Evolutionary conservation across 2,888 invertebrate genomes (phyloP), one percentile per base, ranked within the genome.

Genomic region (Sycophila texana): DNA sequence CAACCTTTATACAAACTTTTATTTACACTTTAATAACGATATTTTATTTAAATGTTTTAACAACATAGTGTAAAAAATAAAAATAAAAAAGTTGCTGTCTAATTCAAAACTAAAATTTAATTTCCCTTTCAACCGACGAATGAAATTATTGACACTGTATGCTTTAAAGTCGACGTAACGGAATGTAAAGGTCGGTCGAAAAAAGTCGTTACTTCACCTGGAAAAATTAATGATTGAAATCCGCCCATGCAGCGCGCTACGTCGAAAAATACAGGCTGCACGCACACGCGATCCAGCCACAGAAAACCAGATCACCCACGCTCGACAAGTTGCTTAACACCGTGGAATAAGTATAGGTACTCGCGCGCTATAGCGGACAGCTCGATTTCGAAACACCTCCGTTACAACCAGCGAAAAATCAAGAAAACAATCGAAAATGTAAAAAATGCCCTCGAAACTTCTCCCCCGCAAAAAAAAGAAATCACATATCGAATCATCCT

Each of bases 251-350:
- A 39, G 10, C 39, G 39, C 39, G 39, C 39, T 5, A 39, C 39
- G 10, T 39, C 39, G 39, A 39, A 39, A 39, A 39, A 39, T 39
- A 39, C 39, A 10, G 39, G 39, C 39, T 39, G 39, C 39, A 39
- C 39, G 39, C 39, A n/a, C 30, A 18, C 39, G 18, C 7, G 30
- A 61, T 61, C 30, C 5, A 82, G 73, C 74, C 75, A 58, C 53
- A 26, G 63, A 63, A 74, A 83, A 82, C 63, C 26, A 70, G 81
- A 82, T 81, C 74, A 79, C 77, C 57, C 73, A 79, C 70, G 60
- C 70, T 72, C 20, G 66, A 53, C 16, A 12, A 53, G 72, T 75
- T 63, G 16, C 57, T 61, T 14, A 74, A 67, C 39, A n/a, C 39
- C 18, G 18, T 3, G 26, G 26, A 26, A 26, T 26, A 26, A 26